Base-by-base conservation (phyloP, 35 echinoderm and acorn worm species). In the Acanthaster planci region DNA sequence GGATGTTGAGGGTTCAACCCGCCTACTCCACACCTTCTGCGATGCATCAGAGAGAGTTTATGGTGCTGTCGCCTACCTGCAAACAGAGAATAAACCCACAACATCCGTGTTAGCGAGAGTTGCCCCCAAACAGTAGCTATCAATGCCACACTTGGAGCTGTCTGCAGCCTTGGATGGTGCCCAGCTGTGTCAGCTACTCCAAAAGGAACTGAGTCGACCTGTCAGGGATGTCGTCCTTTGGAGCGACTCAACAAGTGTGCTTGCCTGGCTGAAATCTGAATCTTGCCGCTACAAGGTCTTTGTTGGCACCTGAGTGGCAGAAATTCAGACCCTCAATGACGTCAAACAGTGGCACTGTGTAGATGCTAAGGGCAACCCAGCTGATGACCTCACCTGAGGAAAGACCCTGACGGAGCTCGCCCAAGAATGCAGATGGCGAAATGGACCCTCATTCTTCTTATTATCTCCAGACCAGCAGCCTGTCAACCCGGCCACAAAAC, bases 1-100 rank as follows among this genome's bases (percentile, higher is more conserved):
- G 52, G 82, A 78, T 6, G 26, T 42, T 5, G 78, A 84, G 9
- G 51, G 8, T 14, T 16, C 34, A 15, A 59, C 8, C 36, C 14
- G 38, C 8, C 86, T 93, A 57, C 83, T 97, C 7, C 94, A 97
- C 55, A 58, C 82, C 31, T 97, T 92, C 40, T 84, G 77, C 21
- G 94, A 97, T 87, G 82, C 90, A 4, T 85, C 80, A 67, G 60
- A 59, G 79, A 37, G 7, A 1, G 90, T 86, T 0, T 93, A 97
- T 79, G 94, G 86, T 50, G 86, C 83, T n/a, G n/a, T n/a, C n/a
- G n/a, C n/a, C n/a, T n/a, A n/a, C n/a, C n/a, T n/a, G n/a, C n/a
- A n/a, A n/a, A n/a, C n/a, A n/a, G n/a, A n/a, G n/a, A n/a, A n/a
- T n/a, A n/a, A n/a, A n/a, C n/a, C n/a, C n/a, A n/a, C n/a, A n/a